phyloP scores from a whole-genome alignment of 1,140 invertebrate species.

The Galleria mellonella region DNA sequence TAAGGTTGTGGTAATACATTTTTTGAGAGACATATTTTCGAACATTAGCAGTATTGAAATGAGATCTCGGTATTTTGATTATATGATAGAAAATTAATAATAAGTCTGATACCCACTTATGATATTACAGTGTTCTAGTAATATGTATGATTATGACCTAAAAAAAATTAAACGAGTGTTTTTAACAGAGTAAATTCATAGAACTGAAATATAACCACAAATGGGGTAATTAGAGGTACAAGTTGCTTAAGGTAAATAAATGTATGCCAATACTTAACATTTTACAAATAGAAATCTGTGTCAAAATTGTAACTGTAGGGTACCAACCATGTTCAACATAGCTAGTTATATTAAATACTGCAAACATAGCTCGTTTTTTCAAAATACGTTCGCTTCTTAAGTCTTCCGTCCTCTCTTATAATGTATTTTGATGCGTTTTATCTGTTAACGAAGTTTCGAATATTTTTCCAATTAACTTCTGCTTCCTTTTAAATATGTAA shows the following conservation, averaged over 20 bases:
- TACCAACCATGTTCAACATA: constrained; percentile 28
- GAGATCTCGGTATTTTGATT: constrained; percentile 55
- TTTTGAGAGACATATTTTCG: constrained; percentile 67
- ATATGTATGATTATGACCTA: constrained; percentile 3
- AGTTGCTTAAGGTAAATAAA: constrained; percentile 33
- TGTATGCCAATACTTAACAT: constrained; percentile 39
- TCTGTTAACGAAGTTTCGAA: constrained; percentile 1
- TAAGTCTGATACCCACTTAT: constrained; percentile 43
- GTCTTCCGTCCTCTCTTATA: constrained; percentile 67
- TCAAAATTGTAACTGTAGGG: constrained; percentile 68
- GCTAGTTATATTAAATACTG: constrained; percentile 36
- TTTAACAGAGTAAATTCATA: constrained; percentile 15
- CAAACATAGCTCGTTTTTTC: constrained; percentile 40
- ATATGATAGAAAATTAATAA: constrained; percentile 33
- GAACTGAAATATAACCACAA: constrained; percentile 35
- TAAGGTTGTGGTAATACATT: constrained; percentile 69
- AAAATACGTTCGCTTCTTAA: constrained; percentile 50
- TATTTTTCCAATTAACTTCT: constrained; percentile 2
- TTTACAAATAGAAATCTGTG: constrained; percentile 53
- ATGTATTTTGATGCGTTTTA: constrained; percentile 9
- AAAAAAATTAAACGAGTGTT: constrained; percentile 4
- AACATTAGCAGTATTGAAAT: constrained; percentile 55
- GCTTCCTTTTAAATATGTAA: constrained; percentile 14
- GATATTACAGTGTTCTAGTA: constrained; percentile 15
- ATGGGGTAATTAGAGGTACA: constrained; percentile 25